Evolutionary conservation across 2,888 invertebrate genomes (phyloP).

Genomic region (Petrolisthes manimaculis): DNA sequence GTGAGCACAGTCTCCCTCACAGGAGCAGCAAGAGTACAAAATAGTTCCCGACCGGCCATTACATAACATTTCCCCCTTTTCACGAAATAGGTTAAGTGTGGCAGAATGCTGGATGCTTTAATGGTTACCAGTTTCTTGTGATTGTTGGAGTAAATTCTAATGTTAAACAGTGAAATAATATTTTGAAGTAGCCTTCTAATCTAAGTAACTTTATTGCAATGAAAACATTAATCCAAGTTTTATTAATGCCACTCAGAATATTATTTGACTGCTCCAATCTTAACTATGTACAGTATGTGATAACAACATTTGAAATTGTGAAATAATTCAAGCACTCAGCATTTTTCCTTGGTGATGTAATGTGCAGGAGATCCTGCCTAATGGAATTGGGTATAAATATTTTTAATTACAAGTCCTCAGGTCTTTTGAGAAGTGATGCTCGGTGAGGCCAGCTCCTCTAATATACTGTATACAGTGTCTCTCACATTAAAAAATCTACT

Average conservation of each 20-base stretch:
- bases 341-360: constrained; percentile 2
- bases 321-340: not conserved
- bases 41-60: constrained; percentile 48
- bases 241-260: no score
- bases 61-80: constrained; percentile 19
- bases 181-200: no score
- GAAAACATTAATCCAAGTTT: no score
- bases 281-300: no score
- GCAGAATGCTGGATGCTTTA: not conserved
- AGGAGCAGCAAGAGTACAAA: constrained; percentile 57
- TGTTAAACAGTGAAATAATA: no score
- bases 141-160: no score
- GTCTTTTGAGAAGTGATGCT: constrained; percentile 32
- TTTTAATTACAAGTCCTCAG: constrained; percentile 16
- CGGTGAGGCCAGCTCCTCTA: constrained; percentile 10
- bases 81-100: not conserved
- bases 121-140: not conserved
- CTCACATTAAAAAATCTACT: not conserved
- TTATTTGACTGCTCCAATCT: no score
- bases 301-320: no score
- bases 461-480: constrained; percentile 18
- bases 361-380: not conserved
- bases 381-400: constrained; percentile 12
- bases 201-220: no score
- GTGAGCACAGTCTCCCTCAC: constrained; percentile 52